Evolutionary conservation across 2,113 vertebrate species (phyloP), one percentile per base, ranked within the genome.

Genomic region (Istiophorus platypterus): DNA sequence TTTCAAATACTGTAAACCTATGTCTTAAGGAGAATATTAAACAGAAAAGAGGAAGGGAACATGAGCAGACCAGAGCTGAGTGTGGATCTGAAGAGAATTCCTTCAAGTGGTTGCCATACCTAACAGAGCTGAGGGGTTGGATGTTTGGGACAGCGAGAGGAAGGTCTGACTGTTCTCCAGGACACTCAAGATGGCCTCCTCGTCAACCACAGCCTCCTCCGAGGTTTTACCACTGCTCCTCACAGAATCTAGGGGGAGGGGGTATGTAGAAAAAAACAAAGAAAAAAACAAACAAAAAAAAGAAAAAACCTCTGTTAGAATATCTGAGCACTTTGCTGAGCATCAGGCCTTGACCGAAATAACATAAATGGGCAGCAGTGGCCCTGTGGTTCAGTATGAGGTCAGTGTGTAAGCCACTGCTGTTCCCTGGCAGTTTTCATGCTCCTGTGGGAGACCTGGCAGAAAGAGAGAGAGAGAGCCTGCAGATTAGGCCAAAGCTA

Each of bases 91-190:
- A 24, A 24, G 13, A 34, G n/a, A 20, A 27, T 29, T 3, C n/a
- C 20, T 10, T 24, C 3, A 7, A n/a, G 29, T 20, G 5, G 11
- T 2, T 94, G 95, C 2, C 4, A 0, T 77, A 93, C 97, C 96
- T 78, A 97, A 95, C 88, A 94, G 88, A 47, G 96, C 51, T 26
- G 96, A 96, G 79, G 96, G 96, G 92, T 65, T 96, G 82, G 98
- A 93, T 71, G 94, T 95, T 85, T 97, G 97, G 78, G 97, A 96
- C 71, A 94, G 94, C 14, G 96, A 94, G 47, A 97, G 95, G 93
- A 99, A 99, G 71, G 95, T 96, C 91, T 98, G 97, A 94, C 98
- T 99, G 65, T 84, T 98, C 92, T 99, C 97, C 93, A 99, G 94
- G 80, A 99, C 95, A 85, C 95, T 97, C 92, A 99, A 92, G 94